These are phyloP conservation scores for Heliopora coerulea DNA, from an alignment of 92 coral and sea anemone species.

Conservation along the genomic window DNA sequence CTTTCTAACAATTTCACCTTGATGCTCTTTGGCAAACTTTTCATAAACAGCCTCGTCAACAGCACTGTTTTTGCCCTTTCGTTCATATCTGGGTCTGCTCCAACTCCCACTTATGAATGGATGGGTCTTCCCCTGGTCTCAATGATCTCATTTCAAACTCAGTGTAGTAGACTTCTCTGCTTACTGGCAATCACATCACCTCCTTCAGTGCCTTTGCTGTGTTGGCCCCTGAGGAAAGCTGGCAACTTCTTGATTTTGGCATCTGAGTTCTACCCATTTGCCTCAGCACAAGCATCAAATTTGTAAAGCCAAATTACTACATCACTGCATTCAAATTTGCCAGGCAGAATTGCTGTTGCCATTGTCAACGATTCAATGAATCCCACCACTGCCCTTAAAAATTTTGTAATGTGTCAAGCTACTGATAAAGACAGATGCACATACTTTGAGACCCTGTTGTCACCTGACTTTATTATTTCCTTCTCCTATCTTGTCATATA, in stretches of 20 bases:
- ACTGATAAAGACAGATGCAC: too few species aligned
- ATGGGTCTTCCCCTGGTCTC: constrained; percentile 42
- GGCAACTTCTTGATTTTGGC: constrained; percentile 47
- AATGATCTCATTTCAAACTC: constrained; percentile 26
- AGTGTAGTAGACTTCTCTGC: constrained; percentile 14
- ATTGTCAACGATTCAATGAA: too few species aligned
- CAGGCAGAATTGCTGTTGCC: constrained; percentile 43
- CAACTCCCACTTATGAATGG: constrained; percentile 16
- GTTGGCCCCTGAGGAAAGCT: constrained; percentile 31
- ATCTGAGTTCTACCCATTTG: constrained; percentile 48
- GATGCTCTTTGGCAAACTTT: constrained; percentile 39
- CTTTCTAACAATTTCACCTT: constrained; percentile 45
- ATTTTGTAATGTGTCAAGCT: too few species aligned
- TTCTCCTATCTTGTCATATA: too few species aligned
- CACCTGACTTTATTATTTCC: too few species aligned
- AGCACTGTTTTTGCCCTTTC: constrained; percentile 25
- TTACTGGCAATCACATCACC: constrained; percentile 12
- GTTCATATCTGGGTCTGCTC: constrained; percentile 17
- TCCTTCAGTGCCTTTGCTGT: neutral
- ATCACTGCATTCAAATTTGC: constrained; percentile 50
- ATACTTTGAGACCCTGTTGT: too few species aligned
- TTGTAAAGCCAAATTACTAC: constrained; percentile 39
- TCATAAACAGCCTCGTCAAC: constrained; percentile 48
- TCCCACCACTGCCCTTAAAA: too few species aligned
- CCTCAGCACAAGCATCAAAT: constrained; percentile 50